Percentiles rank a stretch among this genome's conserved stretches.
phyloP scores from a whole-genome alignment of 2,888 invertebrate genomes.

The Criorhina ranunculi region DNA sequence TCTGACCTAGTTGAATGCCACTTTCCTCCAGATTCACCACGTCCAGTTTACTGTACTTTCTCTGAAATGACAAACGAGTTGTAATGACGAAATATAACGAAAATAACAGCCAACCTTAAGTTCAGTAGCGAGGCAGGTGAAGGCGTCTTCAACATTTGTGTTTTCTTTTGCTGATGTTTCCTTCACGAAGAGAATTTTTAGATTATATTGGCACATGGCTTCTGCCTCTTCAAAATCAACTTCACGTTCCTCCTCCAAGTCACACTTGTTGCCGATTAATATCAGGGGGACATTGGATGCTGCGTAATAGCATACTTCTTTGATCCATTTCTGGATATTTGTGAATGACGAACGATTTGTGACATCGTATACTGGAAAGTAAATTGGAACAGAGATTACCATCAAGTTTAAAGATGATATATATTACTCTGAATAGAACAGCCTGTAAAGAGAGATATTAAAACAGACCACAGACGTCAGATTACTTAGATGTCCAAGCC shows the following conservation, averaged over 20 bases:
- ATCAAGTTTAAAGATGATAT: not conserved
- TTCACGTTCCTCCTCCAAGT: conserved; percentile 91
- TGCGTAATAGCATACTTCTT: conserved; percentile 97
- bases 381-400: conserved; percentile 22
- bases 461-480: too few species aligned
- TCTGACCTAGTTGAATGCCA: conserved; percentile 89
- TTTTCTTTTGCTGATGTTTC: conserved; percentile 97
- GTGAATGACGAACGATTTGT: conserved; percentile 96
- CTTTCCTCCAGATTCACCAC: conserved; percentile 87
- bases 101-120: conserved; percentile 89
- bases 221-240: conserved; percentile 95
- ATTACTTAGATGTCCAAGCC: too few species aligned
- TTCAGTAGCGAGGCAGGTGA: conserved; percentile 93
- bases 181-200: conserved; percentile 93
- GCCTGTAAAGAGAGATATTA: too few species aligned
- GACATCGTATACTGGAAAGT: conserved; percentile 94
- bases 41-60: conserved; percentile 89
- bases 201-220: conserved; percentile 93
- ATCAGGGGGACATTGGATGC: conserved; percentile 96
- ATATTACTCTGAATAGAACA: too few species aligned
- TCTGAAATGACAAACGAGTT: conserved; percentile 85
- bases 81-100: not conserved
- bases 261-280: conserved; percentile 96
- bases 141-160: conserved; percentile 95
- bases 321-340: conserved; percentile 97